Evolutionary conservation across 1,140 invertebrate species (phyloP), one percentile per base, ranked within the genome.

Genomic region (Lucilia cuprina): DNA sequence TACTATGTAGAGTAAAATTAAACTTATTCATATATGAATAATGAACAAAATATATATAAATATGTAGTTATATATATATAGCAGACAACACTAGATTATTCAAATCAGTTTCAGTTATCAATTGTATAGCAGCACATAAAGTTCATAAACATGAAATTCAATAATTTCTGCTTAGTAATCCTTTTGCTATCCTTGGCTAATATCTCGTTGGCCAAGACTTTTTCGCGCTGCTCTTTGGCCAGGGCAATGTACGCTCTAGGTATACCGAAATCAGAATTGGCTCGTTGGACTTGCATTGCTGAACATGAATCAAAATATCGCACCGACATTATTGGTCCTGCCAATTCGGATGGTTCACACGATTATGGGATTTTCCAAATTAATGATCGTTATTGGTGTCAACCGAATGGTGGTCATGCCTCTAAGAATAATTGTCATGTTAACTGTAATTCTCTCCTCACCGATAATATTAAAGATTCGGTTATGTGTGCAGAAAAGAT

Each of bases 341-440:
- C 77, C 17, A 89, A 89, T 30, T 21, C 14, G 3, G 86, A 89
- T 78, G 86, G 87, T 41, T 87, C 87, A 75, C 65, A 85, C 2
- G 88, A 89, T 84, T 88, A 87, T 41, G 88, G 88, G 25, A 86
- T 89, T 47, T 90, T 89, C 83, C 88, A 89, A 83, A 88, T 90
- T 70, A 90, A 89, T 65, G 85, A 87, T 83, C 83, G 83, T 9
- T 89, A 87, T 41, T 90, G 89, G 89, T 90, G 89, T 75, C 86
- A 86, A 75, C 85, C 85, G 34, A 10, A 83, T 1, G 83, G 70
- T 21, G 88, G 86, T 25, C 85, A 85, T 41, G 82, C 82, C 84
- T 87, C 86, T 7, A 85, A 86, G 78, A 88, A 88, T 7, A 83
- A 83, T 14, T 89, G 88, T 30, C 35, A 83, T 0, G 0, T 87